Percentiles rank a stretch among this genome's conserved stretches.
Conservation (phyloP, 2,113 vertebrate species). For the Pachyramphus minor region DNA sequence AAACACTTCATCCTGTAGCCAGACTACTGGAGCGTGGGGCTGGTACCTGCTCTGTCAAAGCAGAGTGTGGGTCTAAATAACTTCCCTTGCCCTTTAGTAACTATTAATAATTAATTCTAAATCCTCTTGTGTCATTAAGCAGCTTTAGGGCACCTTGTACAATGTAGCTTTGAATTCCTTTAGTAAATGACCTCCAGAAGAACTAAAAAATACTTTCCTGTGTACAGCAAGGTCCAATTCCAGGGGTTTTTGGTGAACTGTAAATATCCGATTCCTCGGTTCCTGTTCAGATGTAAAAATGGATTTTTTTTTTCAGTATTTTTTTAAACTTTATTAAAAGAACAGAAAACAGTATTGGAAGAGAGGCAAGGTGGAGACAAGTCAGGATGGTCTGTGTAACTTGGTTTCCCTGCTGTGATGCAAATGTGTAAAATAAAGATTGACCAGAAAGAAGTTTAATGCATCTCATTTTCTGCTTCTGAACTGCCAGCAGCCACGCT, state of each 20-base stretch:
- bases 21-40: background rate
- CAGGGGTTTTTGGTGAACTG: background rate
- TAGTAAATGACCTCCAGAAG: background rate
- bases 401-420: conserved; percentile 46
- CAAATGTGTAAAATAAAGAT: conserved; percentile 67
- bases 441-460: conserved; percentile 1
- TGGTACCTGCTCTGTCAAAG: background rate
- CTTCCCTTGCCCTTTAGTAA: conserved; percentile 22
- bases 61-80: conserved; percentile 19
- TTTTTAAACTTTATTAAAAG: conserved; percentile 46
- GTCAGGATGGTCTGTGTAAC: background rate
- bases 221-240: background rate
- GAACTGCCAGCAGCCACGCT: background rate
- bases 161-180: background rate
- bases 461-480: background rate
- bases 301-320: conserved; percentile 18
- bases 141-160: conserved; percentile 10
- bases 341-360: background rate
- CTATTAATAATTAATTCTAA: conserved; percentile 52
- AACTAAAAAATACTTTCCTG: background rate
- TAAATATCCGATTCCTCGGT: conserved; percentile 11
- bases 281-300: background rate
- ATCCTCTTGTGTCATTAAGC: background rate
- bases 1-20: background rate
- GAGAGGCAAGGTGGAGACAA: background rate